Evolutionary conservation across 1,140 invertebrate species (phyloP).

Genomic region (Drosophila punjabiensis): DNA sequence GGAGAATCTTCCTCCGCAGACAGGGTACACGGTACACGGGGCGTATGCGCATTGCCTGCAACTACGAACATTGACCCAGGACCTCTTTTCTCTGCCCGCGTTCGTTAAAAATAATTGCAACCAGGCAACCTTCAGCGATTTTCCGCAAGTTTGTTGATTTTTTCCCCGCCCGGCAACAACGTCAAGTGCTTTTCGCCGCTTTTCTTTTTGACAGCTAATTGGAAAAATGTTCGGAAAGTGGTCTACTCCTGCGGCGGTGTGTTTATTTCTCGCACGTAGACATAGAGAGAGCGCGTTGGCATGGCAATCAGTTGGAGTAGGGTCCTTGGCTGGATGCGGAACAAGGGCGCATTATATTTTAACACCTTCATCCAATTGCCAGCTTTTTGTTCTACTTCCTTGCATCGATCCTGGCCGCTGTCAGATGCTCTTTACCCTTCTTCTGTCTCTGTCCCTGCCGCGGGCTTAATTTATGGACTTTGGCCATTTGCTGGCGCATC

Average conservation of each 20-base stretch:
- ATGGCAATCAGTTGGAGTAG: slow-evolving; percentile 23
- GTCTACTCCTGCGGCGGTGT: slow-evolving; percentile 13
- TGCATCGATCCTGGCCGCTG: slow-evolving; percentile 72
- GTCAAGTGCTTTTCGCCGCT: slow-evolving; percentile 32
- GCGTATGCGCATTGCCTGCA: slow-evolving; percentile 61
- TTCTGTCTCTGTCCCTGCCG: slow-evolving; percentile 18
- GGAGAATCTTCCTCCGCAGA: background rate
- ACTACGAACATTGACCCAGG: slow-evolving; percentile 66
- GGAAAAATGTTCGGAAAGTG: slow-evolving; percentile 58
- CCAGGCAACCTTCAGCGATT: slow-evolving; percentile 38
- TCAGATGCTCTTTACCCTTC: slow-evolving; percentile 52
- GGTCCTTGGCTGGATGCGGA: slow-evolving; percentile 35
- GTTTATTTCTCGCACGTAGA: slow-evolving; percentile 25
- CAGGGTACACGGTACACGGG: slow-evolving; percentile 11
- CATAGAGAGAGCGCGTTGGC: slow-evolving; percentile 12
- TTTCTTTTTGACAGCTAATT: slow-evolving; percentile 66
- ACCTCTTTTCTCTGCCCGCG: background rate
- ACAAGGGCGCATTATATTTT: slow-evolving; percentile 74
- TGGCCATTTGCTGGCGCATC: slow-evolving; percentile 73
- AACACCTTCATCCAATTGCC: slow-evolving; percentile 85
- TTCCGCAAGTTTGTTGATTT: slow-evolving; percentile 37
- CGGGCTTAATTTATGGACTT: slow-evolving; percentile 83
- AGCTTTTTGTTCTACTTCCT: slow-evolving; percentile 61
- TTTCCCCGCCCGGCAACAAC: slow-evolving; percentile 4
- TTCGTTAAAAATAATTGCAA: slow-evolving; percentile 82